Conservation (phyloP, 2,888 invertebrate species). For the Eupeodes latifasciatus region DNA sequence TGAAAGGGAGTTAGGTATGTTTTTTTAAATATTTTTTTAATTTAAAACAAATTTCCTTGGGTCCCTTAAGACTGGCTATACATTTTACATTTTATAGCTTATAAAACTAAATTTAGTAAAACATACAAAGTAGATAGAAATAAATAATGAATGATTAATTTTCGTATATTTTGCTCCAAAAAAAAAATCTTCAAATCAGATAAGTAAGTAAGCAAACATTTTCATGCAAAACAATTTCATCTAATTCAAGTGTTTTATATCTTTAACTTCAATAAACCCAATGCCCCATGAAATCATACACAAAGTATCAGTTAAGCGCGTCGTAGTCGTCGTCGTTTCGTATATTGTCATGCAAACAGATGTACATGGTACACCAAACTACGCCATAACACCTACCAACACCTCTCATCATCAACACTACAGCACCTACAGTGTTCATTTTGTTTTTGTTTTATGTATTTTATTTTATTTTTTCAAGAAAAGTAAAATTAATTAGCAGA, state of each 20-base stretch:
- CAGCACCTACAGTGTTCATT: constrained; percentile 16
- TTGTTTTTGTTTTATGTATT: too few species aligned
- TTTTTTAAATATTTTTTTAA: too few species aligned
- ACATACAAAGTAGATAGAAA: too few species aligned
- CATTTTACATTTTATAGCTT: too few species aligned
- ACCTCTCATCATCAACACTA: background rate
- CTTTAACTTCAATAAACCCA: constrained; percentile 58
- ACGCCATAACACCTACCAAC: constrained; percentile 10
- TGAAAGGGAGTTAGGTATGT: too few species aligned
- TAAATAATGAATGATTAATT: too few species aligned
- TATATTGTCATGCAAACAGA: constrained; percentile 56
- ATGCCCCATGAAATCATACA: constrained; percentile 67
- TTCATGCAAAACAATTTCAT: constrained; percentile 20
- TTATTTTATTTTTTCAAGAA: constrained; percentile 24
- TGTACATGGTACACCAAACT: constrained; percentile 42
- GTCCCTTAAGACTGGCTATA: too few species aligned
- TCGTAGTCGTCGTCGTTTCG: constrained; percentile 7
- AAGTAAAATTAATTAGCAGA: constrained; percentile 75
- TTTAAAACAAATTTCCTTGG: too few species aligned
- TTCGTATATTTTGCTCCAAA: background rate
- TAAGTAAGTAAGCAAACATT: constrained; percentile 3
- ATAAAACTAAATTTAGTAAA: too few species aligned
- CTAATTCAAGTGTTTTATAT: constrained; percentile 59
- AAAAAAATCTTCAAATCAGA: background rate
- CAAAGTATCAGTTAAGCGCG: constrained; percentile 48